Evolutionary conservation across 2,113 vertebrate genomes (phyloP).

Genomic region (Dasyornis broadbenti): DNA sequence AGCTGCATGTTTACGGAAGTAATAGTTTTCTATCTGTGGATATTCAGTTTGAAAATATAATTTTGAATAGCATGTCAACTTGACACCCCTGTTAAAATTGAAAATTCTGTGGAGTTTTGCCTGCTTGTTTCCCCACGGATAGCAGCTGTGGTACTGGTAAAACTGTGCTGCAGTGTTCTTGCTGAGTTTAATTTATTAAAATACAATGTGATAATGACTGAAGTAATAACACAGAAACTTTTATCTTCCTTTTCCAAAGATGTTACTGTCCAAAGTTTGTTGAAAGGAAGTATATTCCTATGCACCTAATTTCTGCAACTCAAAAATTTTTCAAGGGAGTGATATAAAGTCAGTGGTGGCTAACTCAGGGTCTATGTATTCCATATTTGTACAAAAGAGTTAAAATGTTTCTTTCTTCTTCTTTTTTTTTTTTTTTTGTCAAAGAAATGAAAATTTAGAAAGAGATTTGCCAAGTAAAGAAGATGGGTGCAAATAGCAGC

Average conservation of each 20-base stretch:
- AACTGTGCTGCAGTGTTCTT: background rate
- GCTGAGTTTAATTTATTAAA: background rate
- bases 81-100: background rate
- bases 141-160: background rate
- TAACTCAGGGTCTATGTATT: background rate
- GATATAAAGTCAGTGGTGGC: background rate
- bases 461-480: background rate
- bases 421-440: background rate
- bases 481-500: slow-evolving; percentile 95
- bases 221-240: background rate
- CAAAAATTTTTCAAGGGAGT: background rate
- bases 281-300: background rate
- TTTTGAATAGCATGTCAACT: background rate
- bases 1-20: background rate
- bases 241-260: background rate
- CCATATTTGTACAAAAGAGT: background rate
- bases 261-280: background rate
- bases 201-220: background rate
- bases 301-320: accelerated
- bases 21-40: background rate
- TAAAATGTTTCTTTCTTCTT: background rate
- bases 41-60: background rate
- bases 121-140: background rate
- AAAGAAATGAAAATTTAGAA: slow-evolving; percentile 74
- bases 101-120: background rate